These are phyloP conservation scores for Oreochromis spilurus DNA, from an alignment of 2,113 vertebrate species.

Conservation along the genomic window DNA sequence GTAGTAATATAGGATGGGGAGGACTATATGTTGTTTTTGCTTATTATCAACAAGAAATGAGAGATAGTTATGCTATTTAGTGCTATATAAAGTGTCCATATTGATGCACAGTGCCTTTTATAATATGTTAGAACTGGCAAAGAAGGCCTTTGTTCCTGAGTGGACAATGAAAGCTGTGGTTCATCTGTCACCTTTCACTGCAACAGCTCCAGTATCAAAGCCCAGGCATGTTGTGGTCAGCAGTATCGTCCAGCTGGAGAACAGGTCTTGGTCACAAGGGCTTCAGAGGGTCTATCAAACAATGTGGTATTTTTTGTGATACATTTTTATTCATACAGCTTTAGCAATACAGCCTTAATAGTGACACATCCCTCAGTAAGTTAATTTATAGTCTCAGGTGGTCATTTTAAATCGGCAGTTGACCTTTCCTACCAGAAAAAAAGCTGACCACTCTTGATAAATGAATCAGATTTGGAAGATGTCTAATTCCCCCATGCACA, in stretches of 20 bases:
- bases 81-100: background rate
- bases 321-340: background rate
- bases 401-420: background rate
- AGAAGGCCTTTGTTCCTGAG: slow-evolving; percentile 46
- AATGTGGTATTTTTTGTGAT: background rate
- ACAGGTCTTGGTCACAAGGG: background rate
- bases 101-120: slow-evolving; percentile 39
- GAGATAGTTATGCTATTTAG: background rate
- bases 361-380: background rate
- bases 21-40: background rate
- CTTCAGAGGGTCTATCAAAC: background rate
- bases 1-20: background rate
- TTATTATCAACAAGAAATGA: background rate
- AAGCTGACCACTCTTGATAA: background rate
- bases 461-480: background rate
- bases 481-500: background rate
- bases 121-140: background rate
- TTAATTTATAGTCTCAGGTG: background rate
- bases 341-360: background rate
- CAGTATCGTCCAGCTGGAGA: slow-evolving; percentile 8
- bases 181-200: slow-evolving; percentile 29
- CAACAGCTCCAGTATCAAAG: slow-evolving; percentile 26
- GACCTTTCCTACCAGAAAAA: background rate
- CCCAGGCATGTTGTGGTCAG: background rate
- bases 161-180: slow-evolving; percentile 38